These are phyloP conservation scores for Cyprinodon tularosa DNA, from an alignment of 2,113 vertebrate genomes.

Conservation along the genomic window DNA sequence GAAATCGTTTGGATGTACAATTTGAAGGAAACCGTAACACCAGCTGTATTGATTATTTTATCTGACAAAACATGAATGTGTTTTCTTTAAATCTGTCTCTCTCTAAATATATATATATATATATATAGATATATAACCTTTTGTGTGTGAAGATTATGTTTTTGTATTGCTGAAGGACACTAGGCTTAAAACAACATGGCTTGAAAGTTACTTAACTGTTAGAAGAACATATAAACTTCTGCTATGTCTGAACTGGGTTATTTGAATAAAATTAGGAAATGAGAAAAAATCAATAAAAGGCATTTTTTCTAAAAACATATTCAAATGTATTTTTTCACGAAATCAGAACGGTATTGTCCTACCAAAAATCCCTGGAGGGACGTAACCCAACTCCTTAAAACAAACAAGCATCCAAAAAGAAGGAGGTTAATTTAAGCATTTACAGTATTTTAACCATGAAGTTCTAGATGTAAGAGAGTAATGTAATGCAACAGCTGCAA, in stretches of 20 bases:
- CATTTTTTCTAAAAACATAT: background rate
- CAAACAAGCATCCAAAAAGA: background rate
- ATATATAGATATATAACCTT: background rate
- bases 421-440: conserved; percentile 3
- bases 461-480: background rate
- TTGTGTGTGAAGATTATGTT: background rate
- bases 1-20: conserved; percentile 61
- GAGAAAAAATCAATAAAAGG: background rate
- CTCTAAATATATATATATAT: background rate
- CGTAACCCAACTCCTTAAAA: background rate
- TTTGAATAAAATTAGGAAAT: conserved; percentile 13
- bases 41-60: conserved; percentile 78
- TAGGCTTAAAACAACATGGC: background rate
- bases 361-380: conserved; percentile 30
- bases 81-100: conserved; percentile 51
- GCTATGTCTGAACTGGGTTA: background rate
- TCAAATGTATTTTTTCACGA: background rate
- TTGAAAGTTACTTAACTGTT: background rate
- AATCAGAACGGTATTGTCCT: conserved; percentile 16
- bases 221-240: background rate
- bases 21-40: conserved; percentile 66
- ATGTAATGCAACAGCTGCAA: background rate
- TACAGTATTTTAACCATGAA: conserved; percentile 11
- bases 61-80: conserved; percentile 81
- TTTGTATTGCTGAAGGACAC: conserved; percentile 10